phyloP scores from a whole-genome alignment of 2,797 vertebrate species.

The Nannoperca obscura region DNA sequence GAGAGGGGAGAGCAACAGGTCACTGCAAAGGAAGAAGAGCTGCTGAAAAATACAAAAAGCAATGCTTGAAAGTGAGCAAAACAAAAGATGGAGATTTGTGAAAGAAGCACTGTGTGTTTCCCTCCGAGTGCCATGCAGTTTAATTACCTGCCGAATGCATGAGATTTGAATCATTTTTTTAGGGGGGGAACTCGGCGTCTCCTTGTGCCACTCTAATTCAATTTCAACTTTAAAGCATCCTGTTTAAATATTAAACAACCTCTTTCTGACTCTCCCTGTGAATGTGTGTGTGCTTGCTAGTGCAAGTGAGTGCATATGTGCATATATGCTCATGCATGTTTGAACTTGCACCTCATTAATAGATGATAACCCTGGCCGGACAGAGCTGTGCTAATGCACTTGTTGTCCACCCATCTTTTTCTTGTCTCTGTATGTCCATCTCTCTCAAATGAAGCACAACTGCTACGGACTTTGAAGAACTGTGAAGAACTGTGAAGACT shows the following conservation, averaged over 20 bases:
- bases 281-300: constrained; percentile 24
- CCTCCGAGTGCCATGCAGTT: constrained; percentile 1
- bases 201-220: constrained; percentile 53
- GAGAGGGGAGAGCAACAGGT: constrained; percentile 35
- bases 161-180: constrained; percentile 9
- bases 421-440: constrained; percentile 33
- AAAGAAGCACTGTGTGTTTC: background rate
- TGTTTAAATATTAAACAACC: constrained; percentile 67
- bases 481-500: constrained; percentile 42
- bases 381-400: constrained; percentile 56
- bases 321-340: constrained; percentile 32
- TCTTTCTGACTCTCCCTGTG: constrained; percentile 30
- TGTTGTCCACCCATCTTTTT: constrained; percentile 33
- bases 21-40: constrained; percentile 28
- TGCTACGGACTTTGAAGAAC: constrained; percentile 44
- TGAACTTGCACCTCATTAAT: constrained; percentile 58
- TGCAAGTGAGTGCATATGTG: constrained; percentile 34
- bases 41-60: constrained; percentile 18
- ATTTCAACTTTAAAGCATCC: constrained; percentile 64
- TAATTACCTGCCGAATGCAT: constrained; percentile 35
- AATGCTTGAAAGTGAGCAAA: constrained; percentile 12
- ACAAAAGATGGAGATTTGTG: constrained; percentile 16
- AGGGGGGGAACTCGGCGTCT: constrained; percentile 18
- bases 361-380: constrained; percentile 58
- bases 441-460: constrained; percentile 37